Evolutionary conservation across 2,888 invertebrate genomes (phyloP).

Genomic region (Koerneria pararmatus): DNA sequence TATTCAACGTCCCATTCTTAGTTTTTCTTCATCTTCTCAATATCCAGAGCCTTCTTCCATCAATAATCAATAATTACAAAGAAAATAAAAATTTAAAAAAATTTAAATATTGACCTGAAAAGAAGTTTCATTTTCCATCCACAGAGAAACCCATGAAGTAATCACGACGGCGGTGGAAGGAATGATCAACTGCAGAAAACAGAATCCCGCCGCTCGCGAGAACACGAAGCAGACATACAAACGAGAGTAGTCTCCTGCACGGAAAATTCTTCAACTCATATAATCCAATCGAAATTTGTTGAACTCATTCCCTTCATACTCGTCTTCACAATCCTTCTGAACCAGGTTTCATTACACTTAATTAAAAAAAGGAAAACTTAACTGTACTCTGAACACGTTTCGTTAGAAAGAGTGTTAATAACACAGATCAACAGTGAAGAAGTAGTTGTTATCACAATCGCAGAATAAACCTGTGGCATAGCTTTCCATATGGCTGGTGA

Average conservation of each 20-base stretch:
- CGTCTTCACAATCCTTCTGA: not conserved
- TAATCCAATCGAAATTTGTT: not conserved
- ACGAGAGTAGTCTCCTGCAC: conserved; percentile 52
- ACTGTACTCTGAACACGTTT: not conserved
- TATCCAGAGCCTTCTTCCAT: too few species aligned
- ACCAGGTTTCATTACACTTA: too few species aligned
- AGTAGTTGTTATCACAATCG: not conserved
- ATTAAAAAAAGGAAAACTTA: too few species aligned
- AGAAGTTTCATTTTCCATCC: conserved; percentile 56
- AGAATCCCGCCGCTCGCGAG: conserved; percentile 44
- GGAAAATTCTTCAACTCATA: not conserved
- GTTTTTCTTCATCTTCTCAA: too few species aligned
- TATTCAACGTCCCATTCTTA: too few species aligned
- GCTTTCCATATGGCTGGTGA: conserved; percentile 51
- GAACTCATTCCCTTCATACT: conserved; percentile 17
- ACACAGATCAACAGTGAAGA: not conserved
- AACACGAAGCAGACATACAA: conserved; percentile 58
- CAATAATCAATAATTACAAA: too few species aligned
- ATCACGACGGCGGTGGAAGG: conserved; percentile 58
- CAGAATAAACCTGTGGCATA: conserved; percentile 46
- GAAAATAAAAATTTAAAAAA: not conserved
- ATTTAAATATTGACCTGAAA: conserved; percentile 35
- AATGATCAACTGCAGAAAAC: conserved; percentile 47
- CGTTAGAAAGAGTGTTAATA: conserved; percentile 5
- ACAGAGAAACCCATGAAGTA: conserved; percentile 55